Conservation (phyloP, 2,888 invertebrate genomes). For the Matsumyia berberina region DNA sequence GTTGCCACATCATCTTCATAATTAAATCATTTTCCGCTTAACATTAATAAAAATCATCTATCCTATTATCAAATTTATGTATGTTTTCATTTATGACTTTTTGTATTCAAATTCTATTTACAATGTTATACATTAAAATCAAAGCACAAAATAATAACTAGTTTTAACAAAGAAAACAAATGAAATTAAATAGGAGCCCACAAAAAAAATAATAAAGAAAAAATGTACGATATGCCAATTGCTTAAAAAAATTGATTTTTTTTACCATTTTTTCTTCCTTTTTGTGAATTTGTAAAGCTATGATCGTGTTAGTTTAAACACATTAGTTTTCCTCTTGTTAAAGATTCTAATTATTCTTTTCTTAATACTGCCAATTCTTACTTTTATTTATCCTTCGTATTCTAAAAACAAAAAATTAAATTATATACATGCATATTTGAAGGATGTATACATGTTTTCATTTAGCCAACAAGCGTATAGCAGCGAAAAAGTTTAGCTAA, state of each 20-base stretch:
- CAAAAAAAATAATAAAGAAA: background rate
- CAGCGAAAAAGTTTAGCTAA: constrained; percentile 56
- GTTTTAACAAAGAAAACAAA: constrained; percentile 20
- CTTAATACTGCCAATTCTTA: constrained; percentile 72
- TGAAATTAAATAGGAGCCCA: background rate
- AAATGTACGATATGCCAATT: constrained; percentile 34
- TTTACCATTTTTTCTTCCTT: constrained; percentile 27
- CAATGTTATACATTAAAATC: constrained; percentile 36
- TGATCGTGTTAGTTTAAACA: constrained; percentile 31
- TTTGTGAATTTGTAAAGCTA: constrained; percentile 83
- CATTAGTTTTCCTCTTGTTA: constrained; percentile 9
- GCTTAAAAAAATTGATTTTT: constrained; percentile 35
- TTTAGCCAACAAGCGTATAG: constrained; percentile 54
- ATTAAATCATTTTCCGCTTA: constrained; percentile 37
- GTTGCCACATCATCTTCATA: constrained; percentile 59
- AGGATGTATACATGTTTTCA: constrained; percentile 39
- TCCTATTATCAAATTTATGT: constrained; percentile 55
- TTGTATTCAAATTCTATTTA: constrained; percentile 47
- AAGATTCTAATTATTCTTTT: constrained; percentile 25
- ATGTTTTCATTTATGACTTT: constrained; percentile 25
- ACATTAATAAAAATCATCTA: constrained; percentile 56
- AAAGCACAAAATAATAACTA: constrained; percentile 1
- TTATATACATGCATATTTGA: constrained; percentile 13
- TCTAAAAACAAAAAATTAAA: constrained; percentile 23
- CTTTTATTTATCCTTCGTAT: constrained; percentile 2